Conservation (phyloP, 1,140 invertebrate species). For the Drosophila willistoni region DNA sequence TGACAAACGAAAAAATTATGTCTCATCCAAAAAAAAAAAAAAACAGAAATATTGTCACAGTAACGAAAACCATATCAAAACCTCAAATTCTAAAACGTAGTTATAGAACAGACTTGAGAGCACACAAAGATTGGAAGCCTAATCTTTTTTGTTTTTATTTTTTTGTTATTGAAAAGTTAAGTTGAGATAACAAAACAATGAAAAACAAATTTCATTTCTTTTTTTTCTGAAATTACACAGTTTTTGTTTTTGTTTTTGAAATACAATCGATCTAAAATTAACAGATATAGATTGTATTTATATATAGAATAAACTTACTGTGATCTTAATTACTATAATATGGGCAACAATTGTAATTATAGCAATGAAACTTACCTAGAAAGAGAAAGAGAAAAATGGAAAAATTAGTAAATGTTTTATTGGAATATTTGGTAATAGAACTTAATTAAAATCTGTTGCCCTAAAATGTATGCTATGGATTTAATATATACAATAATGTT, state of each 20-base stretch:
- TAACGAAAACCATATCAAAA: neutral
- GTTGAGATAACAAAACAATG: neutral
- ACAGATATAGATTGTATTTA: neutral
- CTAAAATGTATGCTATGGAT: neutral
- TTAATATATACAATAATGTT: too few species aligned
- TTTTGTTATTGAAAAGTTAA: too few species aligned
- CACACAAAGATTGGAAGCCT: neutral
- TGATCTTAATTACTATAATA: conserved; percentile 50
- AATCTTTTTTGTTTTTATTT: too few species aligned
- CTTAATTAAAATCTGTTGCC: neutral
- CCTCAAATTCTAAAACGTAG: neutral
- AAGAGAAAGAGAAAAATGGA: conserved; percentile 35
- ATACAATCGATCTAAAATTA: conserved; percentile 3
- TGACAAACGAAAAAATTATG: neutral
- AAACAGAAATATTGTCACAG: neutral
- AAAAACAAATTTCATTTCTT: neutral
- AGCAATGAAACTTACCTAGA: conserved; percentile 57
- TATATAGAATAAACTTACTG: conserved; percentile 66
- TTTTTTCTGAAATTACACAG: neutral
- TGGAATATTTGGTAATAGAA: neutral
- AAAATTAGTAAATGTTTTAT: conserved; percentile 8
- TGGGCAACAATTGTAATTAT: conserved; percentile 1
- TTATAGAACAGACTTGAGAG: neutral
- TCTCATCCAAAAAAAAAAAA: neutral
- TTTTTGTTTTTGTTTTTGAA: neutral